These are phyloP conservation scores for Cladopsammia gracilis DNA, from an alignment of 64 coral and sea anemone species.

Conservation along the genomic window DNA sequence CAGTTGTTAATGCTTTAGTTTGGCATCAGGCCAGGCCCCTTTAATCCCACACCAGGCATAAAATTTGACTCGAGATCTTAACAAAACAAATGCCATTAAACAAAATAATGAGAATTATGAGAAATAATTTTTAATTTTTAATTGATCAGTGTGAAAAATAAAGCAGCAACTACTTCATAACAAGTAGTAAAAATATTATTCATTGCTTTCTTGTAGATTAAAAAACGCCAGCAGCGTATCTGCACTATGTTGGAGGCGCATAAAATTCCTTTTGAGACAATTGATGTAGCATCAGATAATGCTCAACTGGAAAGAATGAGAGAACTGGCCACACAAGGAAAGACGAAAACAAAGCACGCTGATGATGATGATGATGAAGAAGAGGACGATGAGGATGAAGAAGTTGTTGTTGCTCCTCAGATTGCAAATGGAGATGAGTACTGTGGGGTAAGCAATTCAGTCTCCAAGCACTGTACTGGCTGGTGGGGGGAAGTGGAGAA, in stretches of 20 bases:
- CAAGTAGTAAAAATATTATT: background rate
- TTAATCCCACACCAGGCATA: too few species aligned
- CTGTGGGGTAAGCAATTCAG: conserved; percentile 68
- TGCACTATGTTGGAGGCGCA: conserved; percentile 20
- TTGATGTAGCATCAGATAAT: conserved; percentile 47
- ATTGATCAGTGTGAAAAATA: background rate
- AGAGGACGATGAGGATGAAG: background rate
- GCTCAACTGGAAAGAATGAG: conserved; percentile 41
- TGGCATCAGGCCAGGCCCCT: too few species aligned
- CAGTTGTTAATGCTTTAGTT: too few species aligned
- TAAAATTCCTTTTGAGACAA: conserved; percentile 21
- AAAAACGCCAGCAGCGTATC: conserved; percentile 61
- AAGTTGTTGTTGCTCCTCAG: conserved; percentile 55
- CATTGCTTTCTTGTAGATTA: conserved; percentile 30
- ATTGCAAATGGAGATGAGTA: conserved; percentile 64
- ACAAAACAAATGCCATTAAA: too few species aligned
- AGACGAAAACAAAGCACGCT: too few species aligned
- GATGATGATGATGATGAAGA: too few species aligned
- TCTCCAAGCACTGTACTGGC: too few species aligned
- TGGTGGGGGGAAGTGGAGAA: too few species aligned
- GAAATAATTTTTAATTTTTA: too few species aligned
- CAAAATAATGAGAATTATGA: too few species aligned
- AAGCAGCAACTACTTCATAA: background rate
- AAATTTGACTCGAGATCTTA: too few species aligned
- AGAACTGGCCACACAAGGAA: conserved; percentile 5